Evolutionary conservation across 1,140 invertebrate species (phyloP).

Genomic region (Caenorhabditis brenneri): DNA sequence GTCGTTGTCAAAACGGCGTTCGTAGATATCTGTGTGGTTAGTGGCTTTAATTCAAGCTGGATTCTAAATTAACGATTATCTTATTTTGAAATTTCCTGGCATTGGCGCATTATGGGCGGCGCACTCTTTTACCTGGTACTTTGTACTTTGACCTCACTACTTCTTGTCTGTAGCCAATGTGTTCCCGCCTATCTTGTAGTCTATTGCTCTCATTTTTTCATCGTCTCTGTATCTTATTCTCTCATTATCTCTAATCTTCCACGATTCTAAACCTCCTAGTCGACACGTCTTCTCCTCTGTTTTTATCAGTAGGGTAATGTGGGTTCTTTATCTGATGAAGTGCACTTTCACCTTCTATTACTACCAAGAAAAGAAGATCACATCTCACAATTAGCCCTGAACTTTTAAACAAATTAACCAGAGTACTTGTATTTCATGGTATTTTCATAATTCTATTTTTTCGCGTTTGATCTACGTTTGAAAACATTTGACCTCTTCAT

Average conservation of each 20-base stretch:
- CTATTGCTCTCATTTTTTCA: neutral
- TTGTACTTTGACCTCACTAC: constrained; percentile 16
- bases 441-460: too few relatives aligned
- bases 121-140: neutral
- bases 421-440: too few relatives aligned
- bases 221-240: neutral
- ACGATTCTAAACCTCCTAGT: neutral
- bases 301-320: neutral
- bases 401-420: too few relatives aligned
- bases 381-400: too few relatives aligned
- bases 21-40: neutral
- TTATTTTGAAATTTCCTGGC: too few relatives aligned
- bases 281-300: neutral
- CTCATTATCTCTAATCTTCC: neutral
- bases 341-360: constrained; percentile 16
- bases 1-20: neutral
- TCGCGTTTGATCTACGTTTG: too few relatives aligned
- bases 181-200: constrained; percentile 17
- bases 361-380: too few relatives aligned
- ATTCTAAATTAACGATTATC: too few relatives aligned
- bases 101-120: neutral
- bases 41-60: too few relatives aligned
- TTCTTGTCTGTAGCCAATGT: constrained; percentile 17
- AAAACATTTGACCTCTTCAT: too few relatives aligned
- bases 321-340: neutral